Conservation (phyloP, 2,797 vertebrate species). For the Schizopygopsis pylzovi region DNA sequence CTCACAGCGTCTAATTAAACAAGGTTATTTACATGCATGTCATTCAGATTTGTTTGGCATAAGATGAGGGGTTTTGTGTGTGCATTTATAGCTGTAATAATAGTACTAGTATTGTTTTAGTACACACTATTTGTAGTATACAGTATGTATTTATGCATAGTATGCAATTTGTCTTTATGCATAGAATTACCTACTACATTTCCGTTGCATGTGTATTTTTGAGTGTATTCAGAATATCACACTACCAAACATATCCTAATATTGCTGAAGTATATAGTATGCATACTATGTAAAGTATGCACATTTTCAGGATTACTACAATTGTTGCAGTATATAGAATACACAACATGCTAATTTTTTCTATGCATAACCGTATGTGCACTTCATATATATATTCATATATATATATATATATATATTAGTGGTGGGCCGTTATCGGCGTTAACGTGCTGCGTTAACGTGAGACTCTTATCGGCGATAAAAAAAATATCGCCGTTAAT, state of each 20-base stretch:
- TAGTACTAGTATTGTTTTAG: not conserved
- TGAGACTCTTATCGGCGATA: no score
- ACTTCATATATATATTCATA: not conserved
- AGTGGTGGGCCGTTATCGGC: no score
- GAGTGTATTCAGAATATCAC: not conserved
- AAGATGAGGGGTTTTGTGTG: conserved; percentile 39
- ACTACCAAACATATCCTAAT: not conserved
- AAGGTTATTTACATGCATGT: conserved; percentile 80
- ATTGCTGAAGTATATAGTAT: not conserved
- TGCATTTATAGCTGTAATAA: conserved; percentile 18
- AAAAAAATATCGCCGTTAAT: no score
- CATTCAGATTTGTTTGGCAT: conserved; percentile 69
- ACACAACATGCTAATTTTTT: not conserved
- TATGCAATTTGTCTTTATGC: not conserved
- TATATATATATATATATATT: no score
- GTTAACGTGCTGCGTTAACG: no score
- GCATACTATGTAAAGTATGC: not conserved
- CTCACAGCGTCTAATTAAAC: conserved; percentile 77
- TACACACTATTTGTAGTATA: not conserved
- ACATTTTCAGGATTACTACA: not conserved
- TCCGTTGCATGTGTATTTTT: not conserved
- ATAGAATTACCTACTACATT: not conserved
- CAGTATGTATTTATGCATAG: not conserved
- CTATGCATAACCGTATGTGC: not conserved
- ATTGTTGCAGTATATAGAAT: not conserved